Evolutionary conservation across 2,888 invertebrate species (phyloP).

Genomic region (Eupelmus urozonus): DNA sequence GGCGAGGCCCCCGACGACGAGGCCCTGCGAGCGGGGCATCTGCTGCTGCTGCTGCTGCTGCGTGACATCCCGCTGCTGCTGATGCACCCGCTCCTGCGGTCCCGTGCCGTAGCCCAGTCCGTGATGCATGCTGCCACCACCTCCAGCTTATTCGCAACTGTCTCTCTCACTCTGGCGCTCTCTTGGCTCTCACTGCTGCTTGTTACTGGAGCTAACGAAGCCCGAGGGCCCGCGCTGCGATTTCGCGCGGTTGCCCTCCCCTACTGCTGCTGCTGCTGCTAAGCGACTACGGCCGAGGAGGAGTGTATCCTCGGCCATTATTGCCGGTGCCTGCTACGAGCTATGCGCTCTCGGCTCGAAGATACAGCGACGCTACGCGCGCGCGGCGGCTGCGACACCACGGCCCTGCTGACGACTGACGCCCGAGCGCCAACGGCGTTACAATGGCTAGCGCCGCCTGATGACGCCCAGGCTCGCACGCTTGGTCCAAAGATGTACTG

Average conservation of each 20-base stretch:
- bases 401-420: constrained; percentile 42
- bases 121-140: constrained; percentile 69
- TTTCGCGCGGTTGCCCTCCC: neutral
- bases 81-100: constrained; percentile 71
- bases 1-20: constrained; percentile 67
- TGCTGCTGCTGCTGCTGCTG: constrained; percentile 29
- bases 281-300: neutral
- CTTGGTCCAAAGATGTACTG: too few species aligned
- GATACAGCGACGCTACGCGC: neutral
- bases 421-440: neutral
- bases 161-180: neutral
- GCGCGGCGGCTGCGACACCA: constrained; percentile 37
- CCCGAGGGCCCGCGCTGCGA: neutral
- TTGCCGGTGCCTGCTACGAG: neutral
- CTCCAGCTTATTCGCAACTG: constrained; percentile 50
- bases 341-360: neutral
- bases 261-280: neutral
- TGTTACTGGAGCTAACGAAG: neutral
- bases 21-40: constrained; percentile 60
- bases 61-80: constrained; percentile 61
- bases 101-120: constrained; percentile 72
- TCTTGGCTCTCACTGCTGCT: neutral
- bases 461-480: too few species aligned
- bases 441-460: too few species aligned
- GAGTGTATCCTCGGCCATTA: neutral